These are phyloP conservation scores for Solea senegalensis DNA, from an alignment of 2,113 vertebrate genomes.

Conservation along the genomic window DNA sequence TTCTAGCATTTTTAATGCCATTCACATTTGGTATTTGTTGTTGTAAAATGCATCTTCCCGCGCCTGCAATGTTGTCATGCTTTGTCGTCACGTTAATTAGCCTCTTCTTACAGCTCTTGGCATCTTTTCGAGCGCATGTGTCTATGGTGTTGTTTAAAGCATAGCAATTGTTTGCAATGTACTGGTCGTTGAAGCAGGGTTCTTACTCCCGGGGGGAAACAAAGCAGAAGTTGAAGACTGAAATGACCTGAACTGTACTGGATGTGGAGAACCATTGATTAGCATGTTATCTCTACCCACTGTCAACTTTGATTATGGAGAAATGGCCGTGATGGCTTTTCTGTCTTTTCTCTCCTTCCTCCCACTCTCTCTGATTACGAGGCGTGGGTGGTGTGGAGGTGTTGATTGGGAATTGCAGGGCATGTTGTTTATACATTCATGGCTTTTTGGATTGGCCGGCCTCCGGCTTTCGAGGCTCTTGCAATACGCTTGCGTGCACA, in stretches of 20 bases:
- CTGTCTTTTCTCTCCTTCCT: slow-evolving; percentile 38
- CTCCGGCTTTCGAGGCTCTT: slow-evolving; percentile 45
- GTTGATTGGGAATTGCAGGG: slow-evolving; percentile 80
- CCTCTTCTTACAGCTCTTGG: slow-evolving; percentile 18
- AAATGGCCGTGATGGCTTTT: slow-evolving; percentile 58
- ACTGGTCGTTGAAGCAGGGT: slow-evolving; percentile 9
- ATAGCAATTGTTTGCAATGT: slow-evolving; percentile 13
- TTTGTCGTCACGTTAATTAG: slow-evolving; percentile 34
- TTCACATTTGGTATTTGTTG: too few relatives aligned
- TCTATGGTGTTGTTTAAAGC: slow-evolving; percentile 20
- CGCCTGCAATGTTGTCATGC: neutral
- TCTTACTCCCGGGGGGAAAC: neutral
- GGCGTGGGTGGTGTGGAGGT: slow-evolving; percentile 67
- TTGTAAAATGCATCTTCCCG: too few relatives aligned
- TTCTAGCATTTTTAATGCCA: too few relatives aligned
- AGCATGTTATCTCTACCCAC: slow-evolving; percentile 65
- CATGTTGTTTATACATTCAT: slow-evolving; percentile 77
- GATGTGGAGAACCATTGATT: slow-evolving; percentile 66
- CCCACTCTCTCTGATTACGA: slow-evolving; percentile 61
- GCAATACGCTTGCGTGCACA: neutral
- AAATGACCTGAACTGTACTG: slow-evolving; percentile 56
- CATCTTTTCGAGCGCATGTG: slow-evolving; percentile 21
- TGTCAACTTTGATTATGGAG: slow-evolving; percentile 74
- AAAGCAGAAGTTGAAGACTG: slow-evolving; percentile 24
- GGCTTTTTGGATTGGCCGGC: slow-evolving; percentile 68